Conservation (phyloP, 2,113 vertebrate species). For the Regulus satrapa region DNA sequence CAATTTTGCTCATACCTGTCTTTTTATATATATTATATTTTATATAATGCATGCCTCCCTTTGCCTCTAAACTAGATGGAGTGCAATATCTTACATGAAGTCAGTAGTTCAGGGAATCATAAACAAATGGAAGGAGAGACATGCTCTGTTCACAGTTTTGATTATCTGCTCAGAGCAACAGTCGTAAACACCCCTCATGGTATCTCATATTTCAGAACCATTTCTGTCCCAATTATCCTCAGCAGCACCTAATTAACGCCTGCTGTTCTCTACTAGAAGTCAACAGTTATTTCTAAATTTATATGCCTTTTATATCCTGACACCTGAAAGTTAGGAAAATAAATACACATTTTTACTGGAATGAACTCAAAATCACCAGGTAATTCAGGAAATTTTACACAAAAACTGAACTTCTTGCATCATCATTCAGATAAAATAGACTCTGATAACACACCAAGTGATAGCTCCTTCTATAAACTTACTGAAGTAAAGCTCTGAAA, state of each 20-base stretch:
- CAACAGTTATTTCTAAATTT: background rate
- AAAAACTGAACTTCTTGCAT: background rate
- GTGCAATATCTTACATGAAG: background rate
- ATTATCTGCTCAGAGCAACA: background rate
- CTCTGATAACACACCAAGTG: background rate
- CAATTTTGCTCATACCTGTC: background rate
- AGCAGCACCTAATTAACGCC: background rate
- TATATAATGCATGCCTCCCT: background rate
- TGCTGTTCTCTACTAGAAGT: background rate
- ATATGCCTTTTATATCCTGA: background rate
- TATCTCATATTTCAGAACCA: background rate
- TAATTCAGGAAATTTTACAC: background rate
- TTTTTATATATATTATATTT: background rate
- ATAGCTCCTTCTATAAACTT: background rate
- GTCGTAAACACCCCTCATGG: background rate
- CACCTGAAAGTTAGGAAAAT: background rate
- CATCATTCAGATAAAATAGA: background rate
- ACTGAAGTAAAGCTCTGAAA: background rate
- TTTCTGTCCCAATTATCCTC: slow-evolving; percentile 11
- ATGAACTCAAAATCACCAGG: background rate
- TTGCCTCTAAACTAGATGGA: background rate
- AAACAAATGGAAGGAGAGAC: background rate
- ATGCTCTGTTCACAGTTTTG: background rate
- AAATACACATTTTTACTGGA: background rate
- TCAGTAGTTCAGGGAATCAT: background rate